Conservation (phyloP, 2,888 invertebrate species). For the Drosophila multiciliata region DNA sequence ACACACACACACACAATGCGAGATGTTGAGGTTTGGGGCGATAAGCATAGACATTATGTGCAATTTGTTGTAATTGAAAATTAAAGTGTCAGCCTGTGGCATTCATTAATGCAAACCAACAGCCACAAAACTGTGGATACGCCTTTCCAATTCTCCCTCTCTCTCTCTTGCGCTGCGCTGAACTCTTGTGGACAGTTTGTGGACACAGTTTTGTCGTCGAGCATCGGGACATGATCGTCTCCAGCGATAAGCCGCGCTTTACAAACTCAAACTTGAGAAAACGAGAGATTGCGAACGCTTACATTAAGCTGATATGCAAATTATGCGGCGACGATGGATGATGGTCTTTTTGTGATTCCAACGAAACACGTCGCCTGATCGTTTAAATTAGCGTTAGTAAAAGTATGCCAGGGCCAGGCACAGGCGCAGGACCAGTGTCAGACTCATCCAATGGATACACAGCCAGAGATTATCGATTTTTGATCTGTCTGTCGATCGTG, state of each 20-base stretch:
- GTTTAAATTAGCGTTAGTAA: conserved; percentile 80
- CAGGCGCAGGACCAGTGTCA: conserved; percentile 14
- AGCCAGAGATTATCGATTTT: conserved; percentile 67
- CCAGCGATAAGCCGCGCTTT: conserved; percentile 64
- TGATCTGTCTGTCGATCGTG: conserved; percentile 31
- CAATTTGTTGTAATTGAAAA: conserved; percentile 82
- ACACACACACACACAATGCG: not conserved
- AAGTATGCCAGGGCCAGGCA: conserved; percentile 70
- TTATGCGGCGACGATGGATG: conserved; percentile 54
- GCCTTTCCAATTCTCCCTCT: conserved; percentile 17
- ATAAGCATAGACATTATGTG: conserved; percentile 81
- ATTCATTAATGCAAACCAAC: conserved; percentile 67
- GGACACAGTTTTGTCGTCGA: conserved; percentile 76
- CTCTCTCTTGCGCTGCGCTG: not conserved
- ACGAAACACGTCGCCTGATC: conserved; percentile 56
- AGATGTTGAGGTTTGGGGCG: conserved; percentile 61
- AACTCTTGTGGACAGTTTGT: conserved; percentile 21
- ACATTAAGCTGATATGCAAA: conserved; percentile 80
- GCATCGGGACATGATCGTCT: conserved; percentile 62
- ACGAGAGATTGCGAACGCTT: conserved; percentile 56
- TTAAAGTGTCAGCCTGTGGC: conserved; percentile 82
- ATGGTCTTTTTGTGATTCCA: conserved; percentile 51
- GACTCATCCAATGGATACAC: conserved; percentile 1
- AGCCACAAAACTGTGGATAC: conserved; percentile 53
- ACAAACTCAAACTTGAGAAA: conserved; percentile 62